Percentiles rank a stretch among this genome's conserved stretches.
phyloP scores from a whole-genome alignment of 2,888 invertebrate species.

The Trachelus tabidus region DNA sequence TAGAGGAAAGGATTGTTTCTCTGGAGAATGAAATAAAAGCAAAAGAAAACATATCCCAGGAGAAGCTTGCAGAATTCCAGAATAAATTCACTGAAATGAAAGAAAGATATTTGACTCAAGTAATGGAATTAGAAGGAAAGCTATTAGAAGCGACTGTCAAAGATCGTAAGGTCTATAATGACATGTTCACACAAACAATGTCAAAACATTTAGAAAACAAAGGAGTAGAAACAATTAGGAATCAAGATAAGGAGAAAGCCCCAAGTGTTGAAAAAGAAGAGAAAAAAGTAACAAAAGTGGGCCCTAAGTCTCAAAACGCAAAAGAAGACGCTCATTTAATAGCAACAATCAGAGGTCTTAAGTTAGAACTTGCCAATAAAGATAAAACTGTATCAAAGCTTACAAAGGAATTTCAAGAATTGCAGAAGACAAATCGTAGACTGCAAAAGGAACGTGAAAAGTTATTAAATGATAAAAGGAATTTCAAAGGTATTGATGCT shows the following conservation, averaged over 20 bases:
- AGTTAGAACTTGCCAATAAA: conserved; percentile 79
- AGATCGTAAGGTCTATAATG: conserved; percentile 46
- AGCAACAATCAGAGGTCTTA: conserved; percentile 83
- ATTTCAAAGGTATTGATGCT: conserved; percentile 30
- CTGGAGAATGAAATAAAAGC: conserved; percentile 78
- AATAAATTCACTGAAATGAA: conserved; percentile 83
- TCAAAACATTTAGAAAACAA: conserved; percentile 45
- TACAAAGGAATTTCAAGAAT: conserved; percentile 81
- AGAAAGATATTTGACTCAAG: conserved; percentile 78
- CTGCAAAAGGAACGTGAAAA: conserved; percentile 81
- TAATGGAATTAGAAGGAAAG: conserved; percentile 52
- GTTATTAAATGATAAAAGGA: conserved; percentile 61
- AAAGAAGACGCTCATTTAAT: conserved; percentile 83
- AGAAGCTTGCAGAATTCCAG: conserved; percentile 78
- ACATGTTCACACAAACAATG: conserved; percentile 52
- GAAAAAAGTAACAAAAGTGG: conserved; percentile 33
- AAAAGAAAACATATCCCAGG: conserved; percentile 78
- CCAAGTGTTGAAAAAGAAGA: conserved; percentile 43
- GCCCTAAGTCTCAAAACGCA: conserved; percentile 60
- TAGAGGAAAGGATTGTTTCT: conserved; percentile 79
- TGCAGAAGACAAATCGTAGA: conserved; percentile 79
- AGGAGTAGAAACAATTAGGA: conserved; percentile 43
- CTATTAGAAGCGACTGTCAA: conserved; percentile 39
- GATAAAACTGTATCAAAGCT: conserved; percentile 79
- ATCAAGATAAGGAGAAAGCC: conserved; percentile 40